Percentiles rank a stretch among this genome's conserved stretches.
Conservation (phyloP, 2,888 invertebrate species). For the Agrenia bidenticulata region DNA sequence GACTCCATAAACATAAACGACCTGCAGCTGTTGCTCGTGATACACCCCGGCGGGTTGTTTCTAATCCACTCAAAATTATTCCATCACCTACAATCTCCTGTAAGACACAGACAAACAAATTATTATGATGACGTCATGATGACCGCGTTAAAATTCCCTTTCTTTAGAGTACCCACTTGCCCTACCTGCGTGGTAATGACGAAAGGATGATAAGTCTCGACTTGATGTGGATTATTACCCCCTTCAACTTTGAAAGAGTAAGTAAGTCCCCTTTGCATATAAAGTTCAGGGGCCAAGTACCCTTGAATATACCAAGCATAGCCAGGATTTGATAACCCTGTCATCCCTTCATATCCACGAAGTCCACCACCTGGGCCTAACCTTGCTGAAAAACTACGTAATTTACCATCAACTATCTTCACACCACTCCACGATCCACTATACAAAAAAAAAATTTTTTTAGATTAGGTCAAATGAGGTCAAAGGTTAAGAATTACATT, state of each 20-base stretch:
- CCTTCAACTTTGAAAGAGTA: conserved; percentile 80
- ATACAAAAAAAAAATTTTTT: neutral
- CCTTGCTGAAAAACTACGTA: conserved; percentile 76
- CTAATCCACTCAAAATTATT: too few relatives aligned
- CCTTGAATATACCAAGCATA: conserved; percentile 93
- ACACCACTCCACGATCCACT: conserved; percentile 59
- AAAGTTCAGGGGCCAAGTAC: conserved; percentile 80
- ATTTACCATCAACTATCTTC: conserved; percentile 62
- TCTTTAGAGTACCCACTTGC: too few relatives aligned
- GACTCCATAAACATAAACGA: conserved; percentile 72
- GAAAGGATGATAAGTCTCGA: conserved; percentile 82
- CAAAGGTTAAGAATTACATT: conserved; percentile 11
- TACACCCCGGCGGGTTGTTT: conserved; percentile 77
- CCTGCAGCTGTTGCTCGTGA: conserved; percentile 80
- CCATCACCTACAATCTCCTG: too few relatives aligned
- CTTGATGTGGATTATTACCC: conserved; percentile 84
- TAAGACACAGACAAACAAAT: too few relatives aligned
- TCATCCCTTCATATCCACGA: conserved; percentile 73
- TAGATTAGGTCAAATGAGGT: conserved; percentile 1
- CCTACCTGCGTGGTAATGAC: conserved; percentile 75
- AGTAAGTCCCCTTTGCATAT: conserved; percentile 77
- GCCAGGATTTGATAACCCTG: conserved; percentile 64
- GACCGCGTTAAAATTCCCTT: too few relatives aligned
- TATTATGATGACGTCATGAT: too few relatives aligned
- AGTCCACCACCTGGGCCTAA: conserved; percentile 81